Evolutionary conservation across 1,140 invertebrate genomes (phyloP).

Genomic region (Whitmania pigra): DNA sequence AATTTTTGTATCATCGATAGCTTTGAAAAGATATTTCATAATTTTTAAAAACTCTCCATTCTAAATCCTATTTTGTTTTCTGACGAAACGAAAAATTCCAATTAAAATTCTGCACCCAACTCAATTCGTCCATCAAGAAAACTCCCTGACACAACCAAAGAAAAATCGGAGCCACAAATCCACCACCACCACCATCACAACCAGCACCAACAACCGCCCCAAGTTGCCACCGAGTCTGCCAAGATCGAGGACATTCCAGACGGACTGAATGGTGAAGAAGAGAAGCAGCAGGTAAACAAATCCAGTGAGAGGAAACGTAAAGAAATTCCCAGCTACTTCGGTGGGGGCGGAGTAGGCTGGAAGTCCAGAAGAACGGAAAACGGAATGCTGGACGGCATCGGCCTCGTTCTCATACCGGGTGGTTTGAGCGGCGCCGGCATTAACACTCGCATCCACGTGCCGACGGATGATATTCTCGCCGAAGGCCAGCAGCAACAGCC

Average conservation of each 20-base stretch:
- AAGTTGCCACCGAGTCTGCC: not conserved
- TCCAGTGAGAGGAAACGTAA: not conserved
- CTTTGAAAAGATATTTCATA: too few species aligned
- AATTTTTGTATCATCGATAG: not conserved
- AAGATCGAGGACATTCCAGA: not conserved
- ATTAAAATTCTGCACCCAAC: not conserved
- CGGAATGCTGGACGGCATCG: not conserved
- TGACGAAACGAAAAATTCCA: too few species aligned
- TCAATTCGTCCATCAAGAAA: not conserved
- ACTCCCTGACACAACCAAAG: not conserved
- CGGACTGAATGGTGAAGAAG: conserved; percentile 14
- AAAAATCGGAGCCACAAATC: not conserved
- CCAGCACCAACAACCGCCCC: not conserved
- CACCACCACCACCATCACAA: not conserved
- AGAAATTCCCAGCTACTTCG: not conserved
- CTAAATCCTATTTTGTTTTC: too few species aligned
- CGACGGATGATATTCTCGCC: not conserved
- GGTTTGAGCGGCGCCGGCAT: conserved; percentile 22
- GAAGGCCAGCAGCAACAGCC: not conserved
- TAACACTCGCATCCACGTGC: not conserved
- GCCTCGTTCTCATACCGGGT: conserved; percentile 17
- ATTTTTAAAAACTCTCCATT: too few species aligned
- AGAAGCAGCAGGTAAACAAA: not conserved
- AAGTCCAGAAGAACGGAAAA: not conserved
- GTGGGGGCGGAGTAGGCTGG: not conserved